phyloP scores from a whole-genome alignment of 2,113 vertebrate genomes.

The Trogon melanurus region DNA sequence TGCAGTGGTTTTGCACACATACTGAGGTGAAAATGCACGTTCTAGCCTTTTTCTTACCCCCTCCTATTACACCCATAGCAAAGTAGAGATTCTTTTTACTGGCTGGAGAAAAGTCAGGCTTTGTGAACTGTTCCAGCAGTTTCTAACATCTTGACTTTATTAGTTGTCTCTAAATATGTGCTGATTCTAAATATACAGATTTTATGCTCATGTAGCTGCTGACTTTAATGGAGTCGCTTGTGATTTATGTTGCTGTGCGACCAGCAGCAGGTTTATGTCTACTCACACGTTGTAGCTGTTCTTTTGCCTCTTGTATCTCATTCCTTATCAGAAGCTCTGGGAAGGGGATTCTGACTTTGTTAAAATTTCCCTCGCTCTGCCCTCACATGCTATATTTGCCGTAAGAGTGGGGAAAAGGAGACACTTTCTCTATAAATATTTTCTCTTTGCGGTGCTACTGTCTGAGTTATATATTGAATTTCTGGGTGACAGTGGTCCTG shows the following conservation, averaged over 20 bases:
- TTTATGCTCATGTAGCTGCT: slow-evolving; percentile 16
- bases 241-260: neutral
- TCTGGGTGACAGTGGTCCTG: neutral
- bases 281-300: neutral
- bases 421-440: neutral
- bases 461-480: neutral
- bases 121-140: neutral
- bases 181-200: slow-evolving; percentile 33
- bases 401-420: neutral
- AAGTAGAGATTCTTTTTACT: neutral
- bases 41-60: neutral
- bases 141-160: slow-evolving; percentile 25
- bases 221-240: slow-evolving; percentile 21
- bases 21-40: slow-evolving; percentile 14
- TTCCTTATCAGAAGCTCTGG: neutral
- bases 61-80: neutral
- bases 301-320: neutral
- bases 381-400: accelerated
- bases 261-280: slow-evolving; percentile 3
- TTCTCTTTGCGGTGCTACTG: neutral
- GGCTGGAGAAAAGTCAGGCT: neutral
- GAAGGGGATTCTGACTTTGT: neutral
- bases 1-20: neutral
- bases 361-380: neutral
- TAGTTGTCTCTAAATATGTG: neutral